Percentiles rank a stretch among this genome's conserved stretches.
Conservation (phyloP, 2,888 invertebrate species). For the Actias luna region DNA sequence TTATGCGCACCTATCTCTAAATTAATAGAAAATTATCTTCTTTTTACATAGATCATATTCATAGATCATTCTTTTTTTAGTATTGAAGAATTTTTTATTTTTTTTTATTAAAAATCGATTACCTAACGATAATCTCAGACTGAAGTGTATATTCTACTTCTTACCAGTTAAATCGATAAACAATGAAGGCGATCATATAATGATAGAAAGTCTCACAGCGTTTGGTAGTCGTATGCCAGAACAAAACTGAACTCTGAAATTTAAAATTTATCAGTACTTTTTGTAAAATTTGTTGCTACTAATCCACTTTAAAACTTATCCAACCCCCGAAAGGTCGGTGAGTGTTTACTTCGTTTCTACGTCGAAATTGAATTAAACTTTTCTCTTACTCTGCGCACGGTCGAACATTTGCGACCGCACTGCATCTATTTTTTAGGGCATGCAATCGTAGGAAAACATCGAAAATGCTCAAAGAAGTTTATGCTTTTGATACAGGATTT, state of each 20-base stretch:
- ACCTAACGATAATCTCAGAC: too few relatives aligned
- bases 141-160: too few relatives aligned
- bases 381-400: constrained; percentile 43
- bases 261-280: constrained; percentile 17
- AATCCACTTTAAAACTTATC: constrained; percentile 57
- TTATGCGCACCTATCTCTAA: too few relatives aligned
- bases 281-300: constrained; percentile 41
- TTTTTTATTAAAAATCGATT: too few relatives aligned
- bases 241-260: neutral
- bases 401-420: constrained; percentile 28
- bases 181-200: too few relatives aligned
- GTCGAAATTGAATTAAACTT: constrained; percentile 62
- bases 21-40: too few relatives aligned
- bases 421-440: constrained; percentile 27
- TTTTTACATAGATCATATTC: too few relatives aligned
- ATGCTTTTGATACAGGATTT: constrained; percentile 25
- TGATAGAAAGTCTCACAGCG: too few relatives aligned
- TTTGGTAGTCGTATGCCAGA: too few relatives aligned
- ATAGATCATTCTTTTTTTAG: too few relatives aligned
- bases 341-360: constrained; percentile 55
- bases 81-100: too few relatives aligned
- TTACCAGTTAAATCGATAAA: too few relatives aligned
- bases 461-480: constrained; percentile 21
- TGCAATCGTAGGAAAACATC: constrained; percentile 4
- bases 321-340: constrained; percentile 41